phyloP scores from a whole-genome alignment of 2,888 invertebrate genomes.

The Physocephala rufipes region DNA sequence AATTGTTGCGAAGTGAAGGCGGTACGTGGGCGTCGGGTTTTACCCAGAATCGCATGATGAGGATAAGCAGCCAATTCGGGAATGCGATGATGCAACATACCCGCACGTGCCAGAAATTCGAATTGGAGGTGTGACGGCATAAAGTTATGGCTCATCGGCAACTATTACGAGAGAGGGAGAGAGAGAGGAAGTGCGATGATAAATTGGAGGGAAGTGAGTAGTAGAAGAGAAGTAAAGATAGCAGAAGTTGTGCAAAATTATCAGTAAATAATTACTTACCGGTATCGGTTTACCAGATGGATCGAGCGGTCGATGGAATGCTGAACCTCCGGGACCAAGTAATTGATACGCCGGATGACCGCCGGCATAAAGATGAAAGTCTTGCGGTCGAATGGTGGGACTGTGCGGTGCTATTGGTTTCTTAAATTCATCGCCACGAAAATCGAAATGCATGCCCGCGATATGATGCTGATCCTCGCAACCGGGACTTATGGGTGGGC shows the following conservation, averaged over 20 bases:
- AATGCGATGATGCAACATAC: constrained; percentile 90
- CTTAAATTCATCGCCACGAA: constrained; percentile 63
- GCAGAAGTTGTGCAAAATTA: background rate
- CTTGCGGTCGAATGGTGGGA: constrained; percentile 63
- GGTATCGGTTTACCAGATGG: constrained; percentile 65
- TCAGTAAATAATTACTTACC: constrained; percentile 55
- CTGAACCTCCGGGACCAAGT: constrained; percentile 66
- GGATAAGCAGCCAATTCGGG: constrained; percentile 81
- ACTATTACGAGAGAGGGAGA: constrained; percentile 47
- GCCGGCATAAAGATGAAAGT: constrained; percentile 64
- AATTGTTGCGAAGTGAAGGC: constrained; percentile 97
- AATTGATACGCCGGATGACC: constrained; percentile 69
- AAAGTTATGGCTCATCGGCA: constrained; percentile 67
- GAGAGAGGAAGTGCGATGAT: constrained; percentile 12
- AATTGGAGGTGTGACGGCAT: constrained; percentile 68
- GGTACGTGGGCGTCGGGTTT: constrained; percentile 92
- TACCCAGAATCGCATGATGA: constrained; percentile 83
- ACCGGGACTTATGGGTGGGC: constrained; percentile 87
- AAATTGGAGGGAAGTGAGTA: background rate
- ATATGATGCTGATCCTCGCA: constrained; percentile 74
- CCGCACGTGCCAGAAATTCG: constrained; percentile 90
- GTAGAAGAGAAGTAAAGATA: constrained; percentile 1
- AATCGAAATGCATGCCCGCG: constrained; percentile 67
- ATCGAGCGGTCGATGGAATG: constrained; percentile 69
- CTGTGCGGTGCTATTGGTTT: constrained; percentile 66